These are phyloP conservation scores for Heteromurus nitidus DNA, from an alignment of 2,888 invertebrate species.

Conservation along the genomic window DNA sequence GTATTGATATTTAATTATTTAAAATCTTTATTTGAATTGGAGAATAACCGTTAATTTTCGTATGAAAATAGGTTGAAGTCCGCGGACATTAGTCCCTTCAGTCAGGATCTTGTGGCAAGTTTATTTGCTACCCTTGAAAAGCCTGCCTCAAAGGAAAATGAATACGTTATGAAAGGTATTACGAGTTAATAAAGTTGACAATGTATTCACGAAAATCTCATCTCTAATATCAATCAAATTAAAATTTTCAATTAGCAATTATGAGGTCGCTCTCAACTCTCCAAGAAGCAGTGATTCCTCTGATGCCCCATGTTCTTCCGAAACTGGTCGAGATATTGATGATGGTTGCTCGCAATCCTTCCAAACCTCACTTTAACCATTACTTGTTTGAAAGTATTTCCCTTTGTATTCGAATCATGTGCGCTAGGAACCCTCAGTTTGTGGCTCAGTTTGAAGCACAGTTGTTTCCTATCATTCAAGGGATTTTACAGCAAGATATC, in stretches of 20 bases:
- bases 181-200: background rate
- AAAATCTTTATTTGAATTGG: background rate
- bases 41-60: background rate
- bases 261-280: slow-evolving; percentile 90
- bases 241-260: slow-evolving; percentile 81
- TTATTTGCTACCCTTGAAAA: slow-evolving; percentile 85
- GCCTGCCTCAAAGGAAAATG: slow-evolving; percentile 91
- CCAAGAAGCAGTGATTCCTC: slow-evolving; percentile 87
- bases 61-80: slow-evolving; percentile 80
- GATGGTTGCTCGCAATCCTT: slow-evolving; percentile 92
- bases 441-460: slow-evolving; percentile 92
- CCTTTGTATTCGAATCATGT: slow-evolving; percentile 91
- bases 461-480: slow-evolving; percentile 96
- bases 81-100: slow-evolving; percentile 82
- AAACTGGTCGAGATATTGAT: slow-evolving; percentile 89
- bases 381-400: slow-evolving; percentile 97
- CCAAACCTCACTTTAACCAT: slow-evolving; percentile 98
- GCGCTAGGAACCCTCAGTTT: slow-evolving; percentile 86
- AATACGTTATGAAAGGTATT: slow-evolving; percentile 95
- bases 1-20: no score
- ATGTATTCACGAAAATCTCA: background rate
- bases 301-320: slow-evolving; percentile 86
- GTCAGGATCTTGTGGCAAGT: slow-evolving; percentile 83
- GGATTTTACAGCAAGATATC: slow-evolving; percentile 94
- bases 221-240: slow-evolving; percentile 24